Evolutionary conservation across 2,888 invertebrate genomes (phyloP), one percentile per base, ranked within the genome.

Genomic region (Polydrusus tereticollis): DNA sequence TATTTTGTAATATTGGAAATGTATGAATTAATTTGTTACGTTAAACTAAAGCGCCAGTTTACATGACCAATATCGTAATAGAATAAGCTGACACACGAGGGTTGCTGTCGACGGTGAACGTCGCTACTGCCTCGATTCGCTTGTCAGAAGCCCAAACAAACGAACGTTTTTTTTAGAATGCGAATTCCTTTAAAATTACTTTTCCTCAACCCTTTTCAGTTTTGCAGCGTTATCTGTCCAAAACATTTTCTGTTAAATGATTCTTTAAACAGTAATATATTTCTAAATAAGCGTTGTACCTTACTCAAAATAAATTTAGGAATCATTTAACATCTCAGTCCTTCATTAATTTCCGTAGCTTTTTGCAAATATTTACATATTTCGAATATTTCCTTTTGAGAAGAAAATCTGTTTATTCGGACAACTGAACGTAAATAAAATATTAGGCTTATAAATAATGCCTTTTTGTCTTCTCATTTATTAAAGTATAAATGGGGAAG

Each of bases 181-280:
- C 26, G 14, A 55, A 29, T 29, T 55, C 18, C 29, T 14, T 16
- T 16, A 16, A 2, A 16, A 23, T 8, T 14, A 26, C 10, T 52
- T 47, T 29, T 18, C 7, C 2, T 7, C 18, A 29, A 55, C 29
- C 52, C 29, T 29, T 55, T 55, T 55, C 52, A 55, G 14, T 16
- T 55, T 50, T 58, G 59, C 58, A 59, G 47, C 67, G 21, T 33
- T 60, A 38, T 68, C 59, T 59, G 67, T 68, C 59, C 60, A 60
- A 59, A 60, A 69, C 16, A 33, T 62, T 62, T 41, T 52, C 16
- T 55, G 60, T 55, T 69, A 62, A 69, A 69, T 62, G 62, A 59
- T 43, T 59, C 50, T 45, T 26, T 59, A 60, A 68, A 50, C 50
- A 45, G 59, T 36, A 58, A 58, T 50, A 14, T 23, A 29, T 63